Evolutionary conservation across 2,113 vertebrate genomes (phyloP).

Genomic region (Pongo abelii): DNA sequence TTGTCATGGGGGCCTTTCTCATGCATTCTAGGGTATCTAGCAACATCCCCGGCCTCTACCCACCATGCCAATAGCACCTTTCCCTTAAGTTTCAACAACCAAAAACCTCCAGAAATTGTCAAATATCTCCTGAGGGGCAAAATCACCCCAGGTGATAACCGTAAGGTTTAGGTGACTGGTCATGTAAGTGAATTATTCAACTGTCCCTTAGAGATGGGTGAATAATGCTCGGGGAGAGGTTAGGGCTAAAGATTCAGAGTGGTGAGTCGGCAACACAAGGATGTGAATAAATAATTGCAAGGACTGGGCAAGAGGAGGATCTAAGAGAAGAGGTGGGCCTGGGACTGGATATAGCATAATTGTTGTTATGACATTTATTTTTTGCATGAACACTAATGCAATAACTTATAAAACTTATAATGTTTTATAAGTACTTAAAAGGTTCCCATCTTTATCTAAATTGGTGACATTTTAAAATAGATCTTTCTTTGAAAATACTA

Average conservation of each 20-base stretch:
- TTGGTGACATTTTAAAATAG: neutral
- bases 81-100: neutral
- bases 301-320: accelerated
- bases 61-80: neutral
- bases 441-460: neutral
- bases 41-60: neutral
- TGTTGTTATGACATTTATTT: neutral
- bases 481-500: neutral
- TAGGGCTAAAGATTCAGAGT: too few relatives aligned
- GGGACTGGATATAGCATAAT: neutral
- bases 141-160: neutral
- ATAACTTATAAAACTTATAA: too few relatives aligned
- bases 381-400: neutral
- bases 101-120: neutral
- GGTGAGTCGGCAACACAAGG: neutral
- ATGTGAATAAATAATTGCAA: neutral
- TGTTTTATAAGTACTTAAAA: neutral
- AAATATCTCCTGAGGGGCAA: neutral
- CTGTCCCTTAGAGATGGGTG: neutral
- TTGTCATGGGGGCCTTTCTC: neutral
- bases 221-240: neutral
- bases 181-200: neutral
- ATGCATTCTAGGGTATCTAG: too few relatives aligned
- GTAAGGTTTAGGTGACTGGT: neutral
- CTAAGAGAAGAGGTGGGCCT: neutral